phyloP scores from a whole-genome alignment of 2,113 vertebrate genomes.

The Isurus oxyrinchus region DNA sequence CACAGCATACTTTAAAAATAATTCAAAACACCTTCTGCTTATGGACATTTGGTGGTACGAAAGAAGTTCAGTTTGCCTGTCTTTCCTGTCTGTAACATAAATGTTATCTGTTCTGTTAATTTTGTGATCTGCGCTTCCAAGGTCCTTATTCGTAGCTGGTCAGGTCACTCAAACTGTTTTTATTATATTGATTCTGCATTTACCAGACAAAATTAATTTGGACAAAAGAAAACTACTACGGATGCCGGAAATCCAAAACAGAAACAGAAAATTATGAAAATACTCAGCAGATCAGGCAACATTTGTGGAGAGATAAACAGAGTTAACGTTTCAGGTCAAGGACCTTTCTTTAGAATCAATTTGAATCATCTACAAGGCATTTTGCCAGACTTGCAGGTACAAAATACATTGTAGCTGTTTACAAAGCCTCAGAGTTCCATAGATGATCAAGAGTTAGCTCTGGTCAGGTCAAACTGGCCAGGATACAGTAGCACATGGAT shows the following conservation, averaged over 20 bases:
- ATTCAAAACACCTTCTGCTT: too few relatives aligned
- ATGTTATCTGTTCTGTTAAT: not conserved
- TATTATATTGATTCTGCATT: not conserved
- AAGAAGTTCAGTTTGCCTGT: too few relatives aligned
- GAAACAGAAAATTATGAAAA: too few relatives aligned
- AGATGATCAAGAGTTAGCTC: not conserved
- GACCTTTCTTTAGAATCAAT: not conserved
- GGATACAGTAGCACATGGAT: not conserved
- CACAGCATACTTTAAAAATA: too few relatives aligned
- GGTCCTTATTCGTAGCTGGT: not conserved
- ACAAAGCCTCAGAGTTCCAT: too few relatives aligned
- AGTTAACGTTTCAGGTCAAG: too few relatives aligned
- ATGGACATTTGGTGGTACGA: too few relatives aligned
- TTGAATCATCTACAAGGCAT: not conserved
- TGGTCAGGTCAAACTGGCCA: not conserved
- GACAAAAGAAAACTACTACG: too few relatives aligned
- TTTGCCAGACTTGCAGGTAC: not conserved
- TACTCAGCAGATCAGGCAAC: too few relatives aligned
- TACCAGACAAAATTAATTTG: not conserved
- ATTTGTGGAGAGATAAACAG: too few relatives aligned
- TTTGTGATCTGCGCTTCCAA: not conserved
- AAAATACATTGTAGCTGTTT: not conserved
- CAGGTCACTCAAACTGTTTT: not conserved
- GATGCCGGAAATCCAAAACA: too few relatives aligned
- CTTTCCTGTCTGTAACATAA: not conserved